Base-by-base conservation (phyloP, 1,140 invertebrate species). In the Glomeris maerens region DNA sequence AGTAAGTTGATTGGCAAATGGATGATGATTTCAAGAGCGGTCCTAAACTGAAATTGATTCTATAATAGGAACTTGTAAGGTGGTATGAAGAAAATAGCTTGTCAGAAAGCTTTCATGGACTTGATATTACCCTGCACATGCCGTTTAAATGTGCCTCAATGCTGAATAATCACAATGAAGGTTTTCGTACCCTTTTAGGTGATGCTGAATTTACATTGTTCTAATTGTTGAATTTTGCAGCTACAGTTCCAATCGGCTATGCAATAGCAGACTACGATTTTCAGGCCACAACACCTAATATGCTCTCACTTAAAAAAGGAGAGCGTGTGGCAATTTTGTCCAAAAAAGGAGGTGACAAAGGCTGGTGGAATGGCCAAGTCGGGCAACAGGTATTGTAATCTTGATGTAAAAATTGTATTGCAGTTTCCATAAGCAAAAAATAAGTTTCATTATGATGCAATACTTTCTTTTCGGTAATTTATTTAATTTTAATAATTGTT, bases 41-140 rank as follows among this genome's bases (percentile, higher is more conserved):
- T 25, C 40, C 49, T 38, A 14, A 5, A 52, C 14, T 52, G 36
- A 26, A 13, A 28, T 25, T 4, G 47, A 41, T 42, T 31, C 49
- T 56, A 14, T 27, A 55, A n/a, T 3, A 50, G 27, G 88, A 93
- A 64, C 72, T 95, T 23, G 79, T 95, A 41, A 79, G 81, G 38
- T 91, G 84, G 68, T 95, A 96, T 65, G 83, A 93, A 65, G 76
- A 82, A 44, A 83, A 81, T 50, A 88, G 84, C 62, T 70, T 95
- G 44, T 77, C 79, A 1, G 88, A 94, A 70, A 93, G 90, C 66
- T 96, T 95, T 68, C 80, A 81, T n/a, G 78, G 79, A 21, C 39
- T 50, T 5, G 22, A 50, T 20, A 26, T 47, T n/a, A n/a, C 25
- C 20, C 27, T 50, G 22, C 4, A 3, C 3, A 49, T 25, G 3